Base-by-base conservation (phyloP, 2,888 invertebrate species). In the Hedychridium roseum region DNA sequence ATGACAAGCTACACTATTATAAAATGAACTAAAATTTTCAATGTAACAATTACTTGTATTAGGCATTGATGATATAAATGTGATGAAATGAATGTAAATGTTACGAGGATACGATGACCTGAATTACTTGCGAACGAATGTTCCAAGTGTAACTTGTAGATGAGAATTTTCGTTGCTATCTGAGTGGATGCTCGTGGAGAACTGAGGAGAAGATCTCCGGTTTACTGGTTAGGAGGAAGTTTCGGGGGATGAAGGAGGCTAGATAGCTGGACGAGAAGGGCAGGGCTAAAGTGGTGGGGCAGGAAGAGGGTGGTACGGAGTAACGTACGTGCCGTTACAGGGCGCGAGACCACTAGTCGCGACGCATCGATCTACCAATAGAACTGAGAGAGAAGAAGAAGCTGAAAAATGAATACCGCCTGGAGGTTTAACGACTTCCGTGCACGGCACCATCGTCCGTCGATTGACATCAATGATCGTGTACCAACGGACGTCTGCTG, bases 341-440 rank as follows among this genome's bases (percentile, higher is more conserved):
- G n/a, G n/a, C n/a, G n/a, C 49, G 64, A 60, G 60, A 64, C 57
- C 60, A 43, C 49, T 60, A 65, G 66, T 63, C 71, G 64, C 64
- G 68, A 73, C 71, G 62, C 70, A 75, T 75, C 75, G 74, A 75
- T 75, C 66, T 73, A 64, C 60, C 18, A n/a, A n/a, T n/a, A n/a
- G n/a, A n/a, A n/a, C n/a, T n/a, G 28, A 27, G 17, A 32, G 26
- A 20, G 37, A 42, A 43, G 46, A 45, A 44, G 40, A 50, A 50
- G 34, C 45, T 37, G 54, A 51, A 56, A 63, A 68, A 70, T 64
- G 56, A 57, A 60, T 64, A 58, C 54, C 44, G 38, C 48, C 50
- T 23, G 30, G n/a, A 17, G 5, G 39, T 40, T 21, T 73, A 73
- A 73, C 56, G 69, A 58, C 58, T 61, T 35, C 38, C 46, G 43